Conservation (phyloP, 2,797 vertebrate species). For the Acrossocheilus wenchowensis region DNA sequence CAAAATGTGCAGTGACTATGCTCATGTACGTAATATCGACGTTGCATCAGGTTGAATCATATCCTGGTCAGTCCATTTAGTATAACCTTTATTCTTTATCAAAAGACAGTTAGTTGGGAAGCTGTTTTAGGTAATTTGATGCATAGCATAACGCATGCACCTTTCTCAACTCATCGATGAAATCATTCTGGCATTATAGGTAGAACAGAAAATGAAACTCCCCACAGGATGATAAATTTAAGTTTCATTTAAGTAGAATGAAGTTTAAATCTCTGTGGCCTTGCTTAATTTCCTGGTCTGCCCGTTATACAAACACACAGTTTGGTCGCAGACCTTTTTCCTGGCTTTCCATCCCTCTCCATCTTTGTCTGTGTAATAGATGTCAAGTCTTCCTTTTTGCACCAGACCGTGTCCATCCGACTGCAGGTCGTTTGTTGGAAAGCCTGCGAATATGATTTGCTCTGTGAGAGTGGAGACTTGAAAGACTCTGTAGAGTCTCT, state of each 20-base stretch:
- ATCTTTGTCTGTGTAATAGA: constrained; percentile 16
- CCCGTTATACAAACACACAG: constrained; percentile 1
- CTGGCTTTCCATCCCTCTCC: constrained; percentile 11
- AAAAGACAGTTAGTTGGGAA: neutral
- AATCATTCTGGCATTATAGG: neutral
- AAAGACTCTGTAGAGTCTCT: neutral
- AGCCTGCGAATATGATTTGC: constrained; percentile 7
- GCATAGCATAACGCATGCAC: neutral
- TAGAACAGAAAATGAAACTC: neutral
- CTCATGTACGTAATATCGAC: too few relatives aligned
- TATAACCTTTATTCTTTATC: neutral
- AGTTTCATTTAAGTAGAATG: constrained; percentile 17
- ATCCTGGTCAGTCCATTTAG: neutral
- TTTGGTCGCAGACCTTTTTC: constrained; percentile 21
- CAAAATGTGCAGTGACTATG: too few relatives aligned
- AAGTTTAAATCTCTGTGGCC: constrained; percentile 35
- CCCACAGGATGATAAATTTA: neutral
- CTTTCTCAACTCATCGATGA: neutral
- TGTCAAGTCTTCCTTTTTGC: constrained; percentile 7
- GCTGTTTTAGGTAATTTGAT: neutral
- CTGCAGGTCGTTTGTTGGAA: neutral
- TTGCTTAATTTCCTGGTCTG: constrained; percentile 30
- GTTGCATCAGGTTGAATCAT: neutral
- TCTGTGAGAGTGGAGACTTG: neutral
- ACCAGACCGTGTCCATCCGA: constrained; percentile 11